Evolutionary conservation across 2,113 vertebrate genomes (phyloP).

Genomic region (Pteronura brasiliensis): DNA sequence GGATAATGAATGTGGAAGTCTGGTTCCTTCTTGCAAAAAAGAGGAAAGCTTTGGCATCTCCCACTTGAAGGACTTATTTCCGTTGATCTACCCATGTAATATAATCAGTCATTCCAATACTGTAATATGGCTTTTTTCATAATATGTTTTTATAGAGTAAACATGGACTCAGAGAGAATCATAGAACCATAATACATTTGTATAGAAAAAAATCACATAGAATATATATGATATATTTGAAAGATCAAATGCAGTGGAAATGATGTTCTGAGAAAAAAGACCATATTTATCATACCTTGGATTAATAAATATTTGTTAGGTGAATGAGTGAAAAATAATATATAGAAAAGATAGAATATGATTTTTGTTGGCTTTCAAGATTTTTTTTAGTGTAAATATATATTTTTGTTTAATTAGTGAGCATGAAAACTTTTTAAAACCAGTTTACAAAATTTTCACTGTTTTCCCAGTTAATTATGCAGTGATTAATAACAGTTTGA

Average conservation of each 20-base stretch:
- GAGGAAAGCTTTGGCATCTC: background rate
- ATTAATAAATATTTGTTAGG: conserved; percentile 16
- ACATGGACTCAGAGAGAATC: background rate
- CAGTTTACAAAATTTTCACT: background rate
- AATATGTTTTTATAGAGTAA: background rate
- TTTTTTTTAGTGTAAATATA: conserved; percentile 5
- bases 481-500: background rate
- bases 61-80: background rate
- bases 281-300: background rate
- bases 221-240: conserved; percentile 25
- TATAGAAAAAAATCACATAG: background rate
- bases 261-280: conserved; percentile 23
- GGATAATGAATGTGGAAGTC: background rate
- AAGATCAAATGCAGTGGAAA: background rate
- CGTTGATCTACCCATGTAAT: background rate
- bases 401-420: background rate
- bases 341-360: background rate
- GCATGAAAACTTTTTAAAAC: background rate
- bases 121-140: background rate
- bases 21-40: background rate
- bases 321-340: background rate
- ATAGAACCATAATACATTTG: background rate
- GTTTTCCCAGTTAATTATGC: background rate
- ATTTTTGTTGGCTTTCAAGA: background rate
- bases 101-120: background rate